Base-by-base conservation (phyloP, 64 coral and sea anemone genomes). In the Montipora capricornis region DNA sequence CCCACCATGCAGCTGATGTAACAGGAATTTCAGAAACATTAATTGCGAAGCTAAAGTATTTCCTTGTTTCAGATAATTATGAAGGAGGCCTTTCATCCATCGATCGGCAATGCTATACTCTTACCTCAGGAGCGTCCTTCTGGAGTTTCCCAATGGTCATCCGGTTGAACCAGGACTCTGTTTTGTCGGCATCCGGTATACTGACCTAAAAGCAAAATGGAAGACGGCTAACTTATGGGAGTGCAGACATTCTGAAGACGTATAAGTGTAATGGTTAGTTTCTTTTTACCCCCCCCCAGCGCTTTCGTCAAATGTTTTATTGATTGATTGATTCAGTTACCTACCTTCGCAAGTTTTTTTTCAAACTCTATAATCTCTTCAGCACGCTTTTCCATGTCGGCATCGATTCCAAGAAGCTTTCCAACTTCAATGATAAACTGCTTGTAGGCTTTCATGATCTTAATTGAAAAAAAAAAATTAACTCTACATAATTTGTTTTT, bases 401-500 rank as follows among this genome's bases (percentile, higher is more conserved):
- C 74, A 57, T 79, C 89, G 6, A 89, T 89, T 58, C 98, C 95
- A 20, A 99, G 89, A 22, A 96, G 79, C 55, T 84, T 91, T 14
- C 95, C 98, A 68, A 99, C 95, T 15, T 94, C 92, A 14, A 70
- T 80, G 64, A 99, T 94, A 17, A 96, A 99, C 59, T 92, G 51
- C 45, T 96, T 99, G 89, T 99, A 99, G 12, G 98, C 98, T 75
- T 94, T 96, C n/a, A 99, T 99, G 53, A 99, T 99, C 98, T 99
- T 71, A 19, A 46, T n/a, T 24, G 46, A 46, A 22, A 52, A 81
- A 74, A 0, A 0, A 6, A 22, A 16, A 4, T n/a, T 16, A 5
- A 83, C 19, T 3, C 57, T 17, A 74, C 8, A 12, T 50, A 16
- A 4, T 16, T 19, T 57, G 8, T 6, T 57, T 57, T 57, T 2